Evolutionary conservation across 1,140 invertebrate genomes (phyloP).

Genomic region (Oscheius sp.): DNA sequence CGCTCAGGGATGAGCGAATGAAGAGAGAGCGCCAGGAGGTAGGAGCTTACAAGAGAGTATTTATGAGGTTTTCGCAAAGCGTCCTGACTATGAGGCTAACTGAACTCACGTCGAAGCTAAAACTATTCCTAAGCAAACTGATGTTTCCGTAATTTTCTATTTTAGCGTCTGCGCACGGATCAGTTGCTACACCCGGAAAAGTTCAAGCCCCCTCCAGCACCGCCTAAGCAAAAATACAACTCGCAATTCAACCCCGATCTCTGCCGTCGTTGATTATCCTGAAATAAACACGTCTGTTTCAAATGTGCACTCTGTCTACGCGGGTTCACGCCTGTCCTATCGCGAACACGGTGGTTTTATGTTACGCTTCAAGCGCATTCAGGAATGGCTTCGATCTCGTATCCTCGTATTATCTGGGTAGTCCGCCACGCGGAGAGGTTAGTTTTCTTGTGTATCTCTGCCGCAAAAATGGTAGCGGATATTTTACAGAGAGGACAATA

Average conservation of each 20-base stretch:
- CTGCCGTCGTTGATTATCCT: slow-evolving; percentile 61
- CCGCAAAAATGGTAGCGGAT: background rate
- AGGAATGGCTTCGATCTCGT: slow-evolving; percentile 9
- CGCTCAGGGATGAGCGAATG: slow-evolving; percentile 40
- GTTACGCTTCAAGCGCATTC: too few species aligned
- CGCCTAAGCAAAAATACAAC: slow-evolving; percentile 73
- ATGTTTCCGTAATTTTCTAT: slow-evolving; percentile 65
- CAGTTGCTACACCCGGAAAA: slow-evolving; percentile 32
- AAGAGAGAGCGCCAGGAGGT: slow-evolving; percentile 69
- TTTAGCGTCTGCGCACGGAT: background rate
- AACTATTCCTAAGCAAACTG: background rate
- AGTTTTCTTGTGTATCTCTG: background rate
- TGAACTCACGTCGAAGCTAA: background rate
- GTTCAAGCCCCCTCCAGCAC: slow-evolving; percentile 61
- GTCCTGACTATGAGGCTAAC: background rate
- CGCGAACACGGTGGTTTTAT: too few species aligned
- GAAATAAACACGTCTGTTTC: too few species aligned
- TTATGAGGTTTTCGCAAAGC: slow-evolving; percentile 43
- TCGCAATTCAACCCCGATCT: slow-evolving; percentile 87
- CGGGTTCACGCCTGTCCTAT: too few species aligned
- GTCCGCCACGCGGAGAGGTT: slow-evolving; percentile 40
- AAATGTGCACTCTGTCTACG: too few species aligned
- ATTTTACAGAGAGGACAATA: slow-evolving; percentile 37
- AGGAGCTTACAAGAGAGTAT: slow-evolving; percentile 66
- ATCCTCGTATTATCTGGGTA: slow-evolving; percentile 36